A percentile compares a stretch with the other conserved stretches of the same genome.
Evolutionary conservation across 2,888 invertebrate genomes (phyloP).

Genomic region (Agonum fuliginosum): DNA sequence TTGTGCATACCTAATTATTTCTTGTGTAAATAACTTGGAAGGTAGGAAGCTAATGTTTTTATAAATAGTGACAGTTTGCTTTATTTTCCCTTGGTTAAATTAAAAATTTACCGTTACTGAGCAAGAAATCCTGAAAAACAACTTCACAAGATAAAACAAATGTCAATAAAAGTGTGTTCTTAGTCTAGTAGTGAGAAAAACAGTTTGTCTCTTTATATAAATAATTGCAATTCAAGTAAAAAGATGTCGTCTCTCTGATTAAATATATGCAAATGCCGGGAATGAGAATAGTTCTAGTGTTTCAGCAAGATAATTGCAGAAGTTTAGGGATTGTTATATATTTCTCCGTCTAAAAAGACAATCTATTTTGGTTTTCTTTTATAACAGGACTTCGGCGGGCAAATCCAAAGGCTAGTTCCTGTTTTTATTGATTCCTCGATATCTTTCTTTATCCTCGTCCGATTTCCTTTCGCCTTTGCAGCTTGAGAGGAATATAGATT

Average conservation of each 20-base stretch:
- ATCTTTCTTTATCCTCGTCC: slow-evolving; percentile 43
- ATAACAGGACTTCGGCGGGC: slow-evolving; percentile 37
- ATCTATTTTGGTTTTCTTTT: slow-evolving; percentile 43
- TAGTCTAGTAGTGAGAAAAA: too few species aligned
- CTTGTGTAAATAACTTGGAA: too few species aligned
- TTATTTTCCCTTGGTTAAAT: too few species aligned
- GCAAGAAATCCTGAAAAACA: too few species aligned
- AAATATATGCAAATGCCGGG: slow-evolving; percentile 25
- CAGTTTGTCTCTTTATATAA: too few species aligned
- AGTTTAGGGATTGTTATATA: background rate
- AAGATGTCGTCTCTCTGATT: slow-evolving; percentile 2
- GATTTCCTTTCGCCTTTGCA: slow-evolving; percentile 46
- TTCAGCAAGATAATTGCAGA: slow-evolving; percentile 2
- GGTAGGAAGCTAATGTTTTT: too few species aligned
- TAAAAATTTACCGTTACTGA: too few species aligned
- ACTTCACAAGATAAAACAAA: too few species aligned
- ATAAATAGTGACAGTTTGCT: too few species aligned
- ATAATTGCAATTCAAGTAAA: slow-evolving; percentile 22
- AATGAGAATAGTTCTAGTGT: slow-evolving; percentile 11
- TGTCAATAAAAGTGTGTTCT: too few species aligned
- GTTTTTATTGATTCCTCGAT: slow-evolving; percentile 56
- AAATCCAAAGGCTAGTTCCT: slow-evolving; percentile 50
- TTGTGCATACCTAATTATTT: too few species aligned
- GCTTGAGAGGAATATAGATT: slow-evolving; percentile 51
- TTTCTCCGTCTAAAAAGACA: slow-evolving; percentile 5